A percentile compares a stretch with the other conserved stretches of the same genome.
Evolutionary conservation across 2,113 vertebrate species (phyloP).

Genomic region (Catagonus wagneri): DNA sequence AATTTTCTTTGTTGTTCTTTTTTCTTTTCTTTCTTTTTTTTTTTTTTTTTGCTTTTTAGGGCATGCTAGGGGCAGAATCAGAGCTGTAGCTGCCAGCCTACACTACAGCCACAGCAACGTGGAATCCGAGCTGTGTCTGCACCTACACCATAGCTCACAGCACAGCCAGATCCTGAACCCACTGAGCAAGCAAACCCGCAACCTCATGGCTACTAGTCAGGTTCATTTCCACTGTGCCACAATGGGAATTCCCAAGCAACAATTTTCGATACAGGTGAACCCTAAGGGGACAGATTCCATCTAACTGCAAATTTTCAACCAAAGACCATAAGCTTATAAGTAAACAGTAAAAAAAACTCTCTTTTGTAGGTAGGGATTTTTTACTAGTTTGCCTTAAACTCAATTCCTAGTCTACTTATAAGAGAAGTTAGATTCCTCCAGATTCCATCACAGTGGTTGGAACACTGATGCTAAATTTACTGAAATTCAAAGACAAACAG

Average conservation of each 20-base stretch:
- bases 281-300: neutral
- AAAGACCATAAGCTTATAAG: neutral
- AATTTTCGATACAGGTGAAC: neutral
- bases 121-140: too few species aligned
- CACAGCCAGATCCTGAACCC: too few species aligned
- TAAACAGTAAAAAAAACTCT: neutral
- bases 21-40: too few species aligned
- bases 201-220: too few species aligned
- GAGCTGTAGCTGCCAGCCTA: too few species aligned
- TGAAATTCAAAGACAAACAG: conserved; percentile 57
- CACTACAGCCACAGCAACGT: too few species aligned
- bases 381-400: neutral
- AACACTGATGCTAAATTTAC: neutral
- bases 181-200: too few species aligned
- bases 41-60: too few species aligned
- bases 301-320: neutral
- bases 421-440: neutral
- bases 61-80: too few species aligned
- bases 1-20: too few species aligned
- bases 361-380: neutral
- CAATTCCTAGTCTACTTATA: neutral
- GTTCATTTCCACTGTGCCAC: too few species aligned
- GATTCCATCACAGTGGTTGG: neutral
- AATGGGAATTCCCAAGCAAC: neutral
- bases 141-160: too few species aligned